A percentile compares a stretch with the other conserved stretches of the same genome.
These are phyloP conservation scores for Xenopus laevis DNA, from an alignment of 2,113 vertebrate species.

Conservation along the genomic window DNA sequence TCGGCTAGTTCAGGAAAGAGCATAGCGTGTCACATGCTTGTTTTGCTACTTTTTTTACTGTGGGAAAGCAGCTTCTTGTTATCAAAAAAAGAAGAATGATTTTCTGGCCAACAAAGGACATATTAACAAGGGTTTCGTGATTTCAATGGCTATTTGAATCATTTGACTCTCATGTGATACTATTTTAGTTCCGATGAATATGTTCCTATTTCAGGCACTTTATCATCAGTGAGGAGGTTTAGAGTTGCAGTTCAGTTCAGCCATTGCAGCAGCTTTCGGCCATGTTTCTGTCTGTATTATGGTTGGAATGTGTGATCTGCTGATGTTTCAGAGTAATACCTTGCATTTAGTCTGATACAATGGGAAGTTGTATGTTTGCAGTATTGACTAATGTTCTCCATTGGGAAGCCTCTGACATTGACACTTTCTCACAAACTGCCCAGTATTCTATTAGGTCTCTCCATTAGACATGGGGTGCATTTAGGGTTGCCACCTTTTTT, in stretches of 20 bases:
- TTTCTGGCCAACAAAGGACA: constrained; percentile 51
- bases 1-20: neutral
- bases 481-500: too few relatives aligned
- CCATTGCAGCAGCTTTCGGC: neutral
- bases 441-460: too few relatives aligned
- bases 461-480: too few relatives aligned
- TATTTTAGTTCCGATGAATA: constrained; percentile 18
- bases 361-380: constrained; percentile 26
- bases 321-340: too few relatives aligned
- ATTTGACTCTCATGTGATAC: constrained; percentile 55
- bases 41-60: constrained; percentile 27
- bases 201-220: constrained; percentile 15
- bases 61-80: neutral
- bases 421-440: too few relatives aligned
- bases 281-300: too few relatives aligned
- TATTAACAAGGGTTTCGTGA: constrained; percentile 41
- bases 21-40: neutral
- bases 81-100: constrained; percentile 38
- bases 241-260: neutral
- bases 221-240: constrained; percentile 12
- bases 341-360: neutral
- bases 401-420: too few relatives aligned
- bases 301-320: too few relatives aligned
- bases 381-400: too few relatives aligned
- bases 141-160: constrained; percentile 49